Evolutionary conservation across 2,888 invertebrate species (phyloP).

Genomic region (Marasmarcha lunaedactyla): DNA sequence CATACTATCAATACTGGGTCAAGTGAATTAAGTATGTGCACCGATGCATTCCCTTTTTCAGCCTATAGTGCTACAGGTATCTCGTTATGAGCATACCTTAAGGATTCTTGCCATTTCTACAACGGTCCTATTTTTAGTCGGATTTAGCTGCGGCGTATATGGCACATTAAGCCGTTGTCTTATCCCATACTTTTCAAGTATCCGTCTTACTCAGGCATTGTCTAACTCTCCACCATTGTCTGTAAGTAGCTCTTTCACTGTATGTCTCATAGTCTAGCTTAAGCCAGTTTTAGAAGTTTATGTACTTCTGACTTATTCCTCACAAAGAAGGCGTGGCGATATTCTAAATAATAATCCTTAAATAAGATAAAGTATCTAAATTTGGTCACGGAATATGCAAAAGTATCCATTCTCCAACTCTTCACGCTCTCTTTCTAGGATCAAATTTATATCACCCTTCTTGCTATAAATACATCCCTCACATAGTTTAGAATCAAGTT

Average conservation of each 20-base stretch:
- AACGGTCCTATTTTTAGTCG: slow-evolving; percentile 15
- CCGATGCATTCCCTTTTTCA: slow-evolving; percentile 12
- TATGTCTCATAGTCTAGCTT: neutral
- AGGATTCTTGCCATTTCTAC: slow-evolving; percentile 14
- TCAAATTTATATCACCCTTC: slow-evolving; percentile 9
- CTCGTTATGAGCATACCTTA: slow-evolving; percentile 8
- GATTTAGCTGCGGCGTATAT: slow-evolving; percentile 21
- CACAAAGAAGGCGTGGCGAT: neutral
- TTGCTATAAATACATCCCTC: slow-evolving; percentile 13
- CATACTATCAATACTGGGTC: slow-evolving; percentile 16
- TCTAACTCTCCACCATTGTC: neutral
- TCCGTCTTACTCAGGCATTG: neutral
- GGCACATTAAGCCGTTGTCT: slow-evolving; percentile 12
- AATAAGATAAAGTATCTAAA: slow-evolving; percentile 2
- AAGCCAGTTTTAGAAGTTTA: neutral
- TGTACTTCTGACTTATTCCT: neutral
- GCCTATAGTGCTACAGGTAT: slow-evolving; percentile 8
- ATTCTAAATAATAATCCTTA: slow-evolving; percentile 4
- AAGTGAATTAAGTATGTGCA: slow-evolving; percentile 14
- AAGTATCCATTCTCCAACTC: slow-evolving; percentile 9
- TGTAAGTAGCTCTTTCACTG: neutral
- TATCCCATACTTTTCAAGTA: neutral
- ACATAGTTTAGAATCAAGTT: slow-evolving; percentile 7
- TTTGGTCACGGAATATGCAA: slow-evolving; percentile 12
- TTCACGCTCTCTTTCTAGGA: slow-evolving; percentile 5